Evolutionary conservation across 2,888 invertebrate genomes (phyloP), one percentile per base, ranked within the genome.

Genomic region (Elmis aenea): DNA sequence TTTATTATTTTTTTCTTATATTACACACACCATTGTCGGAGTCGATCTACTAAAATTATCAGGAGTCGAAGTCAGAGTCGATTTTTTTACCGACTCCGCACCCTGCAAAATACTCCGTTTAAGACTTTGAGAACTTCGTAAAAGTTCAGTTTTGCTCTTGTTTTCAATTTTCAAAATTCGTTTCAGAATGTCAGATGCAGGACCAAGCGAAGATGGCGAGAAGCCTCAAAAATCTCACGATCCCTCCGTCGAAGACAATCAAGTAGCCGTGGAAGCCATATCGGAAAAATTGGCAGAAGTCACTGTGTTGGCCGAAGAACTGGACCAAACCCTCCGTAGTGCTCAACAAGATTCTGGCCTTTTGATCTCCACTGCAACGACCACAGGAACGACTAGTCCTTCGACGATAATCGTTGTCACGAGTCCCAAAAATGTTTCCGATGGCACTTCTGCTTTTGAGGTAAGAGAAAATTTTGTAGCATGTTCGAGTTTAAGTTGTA

Each of bases 211-310:
- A 11, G 51, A 51, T 23, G 32, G 34, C 12, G 46, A 42, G 39
- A 49, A 51, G 13, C 33, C 38, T 13, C 44, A 35, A 9, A 43
- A 40, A 12, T 23, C 39, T 13, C 33, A 32, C n/a, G 40, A 40
- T 14, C 45, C 35, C n/a, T 34, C 39, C 18, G 35, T 42, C 3
- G 26, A 43, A 5, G 69, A 68, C 48, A 81, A 81, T 62, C 68
- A 71, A 45, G 72, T 77, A 48, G 81, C 81, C 10, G 74, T 81
- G 21, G 78, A 78, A 51, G 78, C 81, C 28, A 81, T 83, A 38
- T 73, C 79, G n/a, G 76, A 76, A 51, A 73, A 74, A 56, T 61
- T 83, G 40, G 67, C 73, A 9, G 79, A 81, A 61, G 80, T 83
- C 9, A 78, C 81, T 8, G 73, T 73, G 36, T 69, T 82, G 12